Conservation (phyloP, 2,797 vertebrate species). For the Epinephelus coioides region DNA sequence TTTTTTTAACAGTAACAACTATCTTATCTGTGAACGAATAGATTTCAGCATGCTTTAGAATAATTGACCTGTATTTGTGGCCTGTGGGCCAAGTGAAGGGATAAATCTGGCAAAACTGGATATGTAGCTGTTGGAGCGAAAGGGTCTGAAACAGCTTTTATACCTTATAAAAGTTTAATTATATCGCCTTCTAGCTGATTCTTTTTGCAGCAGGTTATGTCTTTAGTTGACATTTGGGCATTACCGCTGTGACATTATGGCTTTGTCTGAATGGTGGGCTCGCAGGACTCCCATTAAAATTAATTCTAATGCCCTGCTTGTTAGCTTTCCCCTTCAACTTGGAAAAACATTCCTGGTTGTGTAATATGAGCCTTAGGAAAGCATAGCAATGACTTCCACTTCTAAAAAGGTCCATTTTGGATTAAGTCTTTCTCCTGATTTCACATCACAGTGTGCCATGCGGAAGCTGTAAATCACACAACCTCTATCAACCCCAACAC, state of each 20-base stretch:
- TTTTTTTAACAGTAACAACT: not conserved
- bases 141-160: slow-evolving; percentile 35
- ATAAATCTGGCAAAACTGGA: slow-evolving; percentile 16
- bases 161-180: slow-evolving; percentile 48
- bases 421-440: not conserved
- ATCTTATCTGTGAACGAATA: slow-evolving; percentile 5
- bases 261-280: slow-evolving; percentile 36
- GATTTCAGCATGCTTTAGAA: slow-evolving; percentile 18
- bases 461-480: not conserved
- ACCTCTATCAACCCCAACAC: slow-evolving; percentile 4
- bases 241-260: slow-evolving; percentile 12
- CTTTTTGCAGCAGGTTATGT: slow-evolving; percentile 22
- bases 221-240: slow-evolving; percentile 32
- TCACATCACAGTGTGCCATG: not conserved
- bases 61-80: slow-evolving; percentile 16
- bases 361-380: not conserved
- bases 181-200: slow-evolving; percentile 27
- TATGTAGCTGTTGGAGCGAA: not conserved
- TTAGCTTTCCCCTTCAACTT: slow-evolving; percentile 10
- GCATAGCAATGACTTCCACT: not conserved
- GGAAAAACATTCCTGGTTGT: not conserved
- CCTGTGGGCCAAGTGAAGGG: not conserved
- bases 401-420: not conserved
- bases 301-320: not conserved
- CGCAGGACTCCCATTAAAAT: slow-evolving; percentile 15